Percentiles rank a stretch among this genome's conserved stretches.
Conservation (phyloP, 2,797 vertebrate genomes). For the Staurois parvus region DNA sequence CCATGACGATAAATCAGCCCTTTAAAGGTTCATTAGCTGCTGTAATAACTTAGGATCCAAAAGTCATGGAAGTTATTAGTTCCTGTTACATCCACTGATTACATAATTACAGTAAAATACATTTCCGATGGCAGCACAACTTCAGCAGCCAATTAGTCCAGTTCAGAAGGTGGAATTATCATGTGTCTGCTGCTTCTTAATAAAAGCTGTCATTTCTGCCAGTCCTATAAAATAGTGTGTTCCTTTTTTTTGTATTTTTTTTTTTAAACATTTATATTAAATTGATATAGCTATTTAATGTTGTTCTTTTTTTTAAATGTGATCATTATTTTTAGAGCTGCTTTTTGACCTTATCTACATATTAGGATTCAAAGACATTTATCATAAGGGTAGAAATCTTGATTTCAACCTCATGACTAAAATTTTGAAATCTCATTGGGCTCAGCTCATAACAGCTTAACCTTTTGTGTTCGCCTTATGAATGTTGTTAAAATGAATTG, state of each 20-base stretch:
- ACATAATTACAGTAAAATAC: constrained; percentile 65
- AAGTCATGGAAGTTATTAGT: constrained; percentile 65
- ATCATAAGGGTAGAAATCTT: too few relatives aligned
- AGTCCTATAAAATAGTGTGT: not conserved
- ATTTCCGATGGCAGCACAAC: constrained; percentile 62
- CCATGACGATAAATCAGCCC: constrained; percentile 62
- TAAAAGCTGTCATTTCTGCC: constrained; percentile 51
- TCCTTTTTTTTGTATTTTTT: not conserved
- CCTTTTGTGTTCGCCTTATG: too few relatives aligned
- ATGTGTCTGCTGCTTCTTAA: constrained; percentile 56
- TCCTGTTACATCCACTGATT: constrained; percentile 64
- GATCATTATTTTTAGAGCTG: too few relatives aligned
- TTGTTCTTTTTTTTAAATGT: too few relatives aligned
- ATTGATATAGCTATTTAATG: too few relatives aligned
- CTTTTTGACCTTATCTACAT: too few relatives aligned
- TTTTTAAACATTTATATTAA: not conserved
- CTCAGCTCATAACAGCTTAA: too few relatives aligned
- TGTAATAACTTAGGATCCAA: constrained; percentile 61
- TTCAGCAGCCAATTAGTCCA: constrained; percentile 64
- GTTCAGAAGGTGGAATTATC: constrained; percentile 65
- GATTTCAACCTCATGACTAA: too few relatives aligned
- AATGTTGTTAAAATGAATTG: too few relatives aligned
- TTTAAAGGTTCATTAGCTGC: constrained; percentile 66
- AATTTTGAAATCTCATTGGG: too few relatives aligned
- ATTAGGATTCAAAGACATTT: too few relatives aligned